These are phyloP conservation scores for Ephestia elutella DNA, from an alignment of 1,140 invertebrate genomes.

Conservation along the genomic window DNA sequence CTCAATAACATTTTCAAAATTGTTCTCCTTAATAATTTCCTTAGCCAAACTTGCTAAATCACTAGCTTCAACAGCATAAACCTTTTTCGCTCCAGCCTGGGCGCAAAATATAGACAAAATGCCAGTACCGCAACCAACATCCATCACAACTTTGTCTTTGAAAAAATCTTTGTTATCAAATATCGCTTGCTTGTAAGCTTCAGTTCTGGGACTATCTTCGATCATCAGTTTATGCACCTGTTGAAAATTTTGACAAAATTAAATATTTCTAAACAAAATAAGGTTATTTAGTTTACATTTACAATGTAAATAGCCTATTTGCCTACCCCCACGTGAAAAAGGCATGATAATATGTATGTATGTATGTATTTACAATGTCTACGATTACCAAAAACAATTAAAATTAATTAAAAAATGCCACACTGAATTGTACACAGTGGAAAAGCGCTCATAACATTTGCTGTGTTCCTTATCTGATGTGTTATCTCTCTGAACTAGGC, in stretches of 20 bases:
- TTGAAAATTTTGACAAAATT: constrained; percentile 16
- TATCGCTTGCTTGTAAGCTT: constrained; percentile 89
- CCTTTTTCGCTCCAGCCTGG: constrained; percentile 92
- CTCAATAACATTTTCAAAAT: constrained; percentile 74
- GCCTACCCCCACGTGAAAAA: too few relatives aligned
- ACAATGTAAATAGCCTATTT: too few relatives aligned
- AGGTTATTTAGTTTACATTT: background rate
- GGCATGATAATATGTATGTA: too few relatives aligned
- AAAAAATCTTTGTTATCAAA: constrained; percentile 80
- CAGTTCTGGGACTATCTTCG: constrained; percentile 85
- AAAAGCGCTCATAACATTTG: too few relatives aligned
- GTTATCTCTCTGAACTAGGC: too few relatives aligned
- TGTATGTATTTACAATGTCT: too few relatives aligned
- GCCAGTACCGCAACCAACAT: constrained; percentile 97
- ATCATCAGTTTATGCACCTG: constrained; percentile 88
- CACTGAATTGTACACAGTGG: too few relatives aligned
- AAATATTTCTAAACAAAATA: background rate
- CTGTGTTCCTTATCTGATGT: too few relatives aligned
- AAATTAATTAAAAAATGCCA: too few relatives aligned
- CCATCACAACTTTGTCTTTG: constrained; percentile 87
- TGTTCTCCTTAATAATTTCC: constrained; percentile 87
- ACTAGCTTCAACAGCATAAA: constrained; percentile 95
- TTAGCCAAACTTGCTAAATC: constrained; percentile 90
- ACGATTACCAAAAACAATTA: too few relatives aligned
- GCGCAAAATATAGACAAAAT: constrained; percentile 98